Percentiles rank a stretch among this genome's conserved stretches.
Evolutionary conservation across 1,140 invertebrate species (phyloP).

Genomic region (Parapsyche elsis): DNA sequence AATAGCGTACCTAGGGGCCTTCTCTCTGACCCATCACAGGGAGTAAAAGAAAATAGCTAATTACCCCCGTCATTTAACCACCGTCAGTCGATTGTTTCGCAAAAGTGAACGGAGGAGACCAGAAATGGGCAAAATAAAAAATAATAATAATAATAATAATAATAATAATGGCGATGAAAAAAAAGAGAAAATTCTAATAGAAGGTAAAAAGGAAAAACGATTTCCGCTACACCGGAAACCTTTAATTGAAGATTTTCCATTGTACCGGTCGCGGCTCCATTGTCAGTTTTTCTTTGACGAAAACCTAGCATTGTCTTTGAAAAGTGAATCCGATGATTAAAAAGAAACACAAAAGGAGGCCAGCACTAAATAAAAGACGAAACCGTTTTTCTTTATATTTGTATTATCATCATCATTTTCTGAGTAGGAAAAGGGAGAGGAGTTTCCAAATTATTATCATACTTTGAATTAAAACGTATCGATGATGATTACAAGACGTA

Average conservation of each 20-base stretch:
- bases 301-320: slow-evolving; percentile 25
- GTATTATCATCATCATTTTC: slow-evolving; percentile 1
- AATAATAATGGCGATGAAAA: background rate
- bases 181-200: slow-evolving; percentile 11
- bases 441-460: background rate
- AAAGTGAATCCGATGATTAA: slow-evolving; percentile 33
- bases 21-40: too few species aligned
- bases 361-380: slow-evolving; percentile 3
- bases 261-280: slow-evolving; percentile 18
- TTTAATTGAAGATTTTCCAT: slow-evolving; percentile 34
- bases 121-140: too few species aligned
- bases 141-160: too few species aligned
- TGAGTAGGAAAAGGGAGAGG: too few species aligned
- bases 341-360: slow-evolving; percentile 28
- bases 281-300: slow-evolving; percentile 33
- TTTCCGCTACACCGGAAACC: slow-evolving; percentile 33
- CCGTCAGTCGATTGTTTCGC: too few species aligned
- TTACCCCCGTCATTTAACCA: too few species aligned
- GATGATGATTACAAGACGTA: background rate
- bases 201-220: slow-evolving; percentile 26
- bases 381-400: slow-evolving; percentile 10
- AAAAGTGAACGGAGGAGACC: too few species aligned
- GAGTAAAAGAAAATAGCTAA: too few species aligned
- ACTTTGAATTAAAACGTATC: background rate
- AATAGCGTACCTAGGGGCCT: too few species aligned